Evolutionary conservation across 2,888 invertebrate genomes (phyloP).

Genomic region (Eupithecia tripunctaria): DNA sequence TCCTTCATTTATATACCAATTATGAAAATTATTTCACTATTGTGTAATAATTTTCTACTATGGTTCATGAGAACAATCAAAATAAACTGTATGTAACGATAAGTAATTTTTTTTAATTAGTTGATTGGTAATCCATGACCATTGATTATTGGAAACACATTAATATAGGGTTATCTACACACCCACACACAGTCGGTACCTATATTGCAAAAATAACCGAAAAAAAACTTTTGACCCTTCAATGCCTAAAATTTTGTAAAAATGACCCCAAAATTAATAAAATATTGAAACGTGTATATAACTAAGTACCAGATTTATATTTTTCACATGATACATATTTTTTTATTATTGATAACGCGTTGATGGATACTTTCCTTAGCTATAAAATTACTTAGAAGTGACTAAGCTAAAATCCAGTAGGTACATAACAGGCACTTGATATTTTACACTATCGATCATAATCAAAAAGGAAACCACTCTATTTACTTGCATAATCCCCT

Average conservation of each 20-base stretch:
- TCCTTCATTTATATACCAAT: too few species aligned
- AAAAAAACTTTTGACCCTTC: background rate
- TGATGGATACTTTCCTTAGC: background rate
- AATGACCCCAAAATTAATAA: background rate
- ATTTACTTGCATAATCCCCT: background rate
- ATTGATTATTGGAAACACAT: background rate
- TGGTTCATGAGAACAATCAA: too few species aligned
- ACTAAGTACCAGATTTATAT: background rate
- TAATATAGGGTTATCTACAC: background rate
- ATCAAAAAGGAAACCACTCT: background rate
- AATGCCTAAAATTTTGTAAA: background rate
- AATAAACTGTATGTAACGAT: background rate
- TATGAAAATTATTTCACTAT: too few species aligned
- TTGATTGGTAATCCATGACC: background rate
- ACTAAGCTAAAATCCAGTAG: background rate
- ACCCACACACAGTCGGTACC: background rate
- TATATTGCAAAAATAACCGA: background rate
- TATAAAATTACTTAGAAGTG: background rate
- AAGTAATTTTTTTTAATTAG: background rate
- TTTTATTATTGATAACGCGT: background rate
- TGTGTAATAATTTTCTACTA: too few species aligned
- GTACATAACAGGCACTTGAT: background rate
- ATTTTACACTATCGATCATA: slow-evolving; percentile 1
- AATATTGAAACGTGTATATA: background rate
- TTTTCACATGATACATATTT: background rate